Evolutionary conservation across 2,113 vertebrate genomes (phyloP), one percentile per base, ranked within the genome.

Genomic region (Nerophis ophidion): DNA sequence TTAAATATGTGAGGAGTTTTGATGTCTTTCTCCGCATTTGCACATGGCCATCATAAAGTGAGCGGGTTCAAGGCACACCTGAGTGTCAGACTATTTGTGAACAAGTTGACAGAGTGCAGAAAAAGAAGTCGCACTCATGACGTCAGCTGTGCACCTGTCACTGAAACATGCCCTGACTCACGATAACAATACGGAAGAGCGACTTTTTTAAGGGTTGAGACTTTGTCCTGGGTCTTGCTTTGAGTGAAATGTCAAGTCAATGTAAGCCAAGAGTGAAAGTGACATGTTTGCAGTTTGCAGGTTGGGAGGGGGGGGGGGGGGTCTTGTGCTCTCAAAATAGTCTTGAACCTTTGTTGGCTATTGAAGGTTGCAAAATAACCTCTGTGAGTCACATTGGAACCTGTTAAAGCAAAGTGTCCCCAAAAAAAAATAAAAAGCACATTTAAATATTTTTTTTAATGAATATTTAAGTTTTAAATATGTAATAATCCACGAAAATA

Each of bases 241-340:
- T 11, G 4, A 44, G 12, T 11, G 40, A 44, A 44, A 12, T 44
- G 38, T 40, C 4, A 44, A 44, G 40, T 11, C 10, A 12, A 12
- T 44, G 40, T 11, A 44, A 44, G 19, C 70, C 59, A 54, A 35
- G 66, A 72, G 5, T 44, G 17, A 57, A 61, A 10, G 8, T 26
- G 4, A 4, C 26, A 6, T 55, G 54, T 65, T 68, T 61, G 49
- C 64, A 63, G 55, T 49, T 26, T 48, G 67, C 38, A 40, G 0
- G 40, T 68, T 71, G 35, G 40, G 58, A 54, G 59, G 47, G 19
- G 19, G 3, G 3, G 19, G 19, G 59, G 34, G 40, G 56, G 57
- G 59, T 42, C 66, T 53, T 68, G 70, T 63, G 70, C 63, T 79
- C 72, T 78, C 60, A 79, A 83, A 84, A 84, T 84, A 86, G 66